Evolutionary conservation across 1,140 invertebrate genomes (phyloP).

Genomic region (Sweltsa coloradensis): DNA sequence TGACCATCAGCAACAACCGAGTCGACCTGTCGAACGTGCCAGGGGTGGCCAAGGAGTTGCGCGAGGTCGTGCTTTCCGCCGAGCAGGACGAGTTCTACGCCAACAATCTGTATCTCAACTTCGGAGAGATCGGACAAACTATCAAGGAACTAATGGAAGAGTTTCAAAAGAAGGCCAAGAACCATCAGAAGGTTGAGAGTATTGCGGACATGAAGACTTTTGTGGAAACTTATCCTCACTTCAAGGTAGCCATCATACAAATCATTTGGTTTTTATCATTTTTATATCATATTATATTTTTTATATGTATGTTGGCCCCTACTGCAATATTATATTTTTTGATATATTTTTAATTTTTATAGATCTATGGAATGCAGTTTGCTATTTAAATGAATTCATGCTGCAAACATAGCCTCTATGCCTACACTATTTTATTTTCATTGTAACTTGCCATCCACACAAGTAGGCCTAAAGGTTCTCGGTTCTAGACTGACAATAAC

Average conservation of each 20-base stretch:
- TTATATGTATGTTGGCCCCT: too few relatives aligned
- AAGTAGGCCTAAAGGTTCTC: too few relatives aligned
- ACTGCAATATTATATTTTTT: too few relatives aligned
- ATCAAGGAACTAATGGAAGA: constrained; percentile 97
- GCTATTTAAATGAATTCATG: too few relatives aligned
- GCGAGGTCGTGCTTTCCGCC: constrained; percentile 85
- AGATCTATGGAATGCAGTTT: too few relatives aligned
- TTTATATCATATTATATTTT: too few relatives aligned
- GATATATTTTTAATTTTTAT: too few relatives aligned
- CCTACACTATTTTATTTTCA: too few relatives aligned
- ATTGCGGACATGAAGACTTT: constrained; percentile 99
- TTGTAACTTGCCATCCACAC: too few relatives aligned
- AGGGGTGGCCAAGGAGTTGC: constrained; percentile 75
- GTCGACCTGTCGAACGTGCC: constrained; percentile 78
- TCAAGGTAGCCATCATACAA: constrained; percentile 63
- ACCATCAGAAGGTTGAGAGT: constrained; percentile 94
- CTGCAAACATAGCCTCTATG: too few relatives aligned
- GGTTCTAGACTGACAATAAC: too few relatives aligned
- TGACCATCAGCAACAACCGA: constrained; percentile 90
- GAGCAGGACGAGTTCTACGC: constrained; percentile 98
- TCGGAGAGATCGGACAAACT: constrained; percentile 95
- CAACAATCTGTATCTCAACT: constrained; percentile 91
- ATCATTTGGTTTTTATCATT: too few relatives aligned
- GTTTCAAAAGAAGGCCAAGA: constrained; percentile 91
- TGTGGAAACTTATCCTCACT: constrained; percentile 96